Conservation (phyloP, 2,797 vertebrate species). For the Acrossocheilus wenchowensis region DNA sequence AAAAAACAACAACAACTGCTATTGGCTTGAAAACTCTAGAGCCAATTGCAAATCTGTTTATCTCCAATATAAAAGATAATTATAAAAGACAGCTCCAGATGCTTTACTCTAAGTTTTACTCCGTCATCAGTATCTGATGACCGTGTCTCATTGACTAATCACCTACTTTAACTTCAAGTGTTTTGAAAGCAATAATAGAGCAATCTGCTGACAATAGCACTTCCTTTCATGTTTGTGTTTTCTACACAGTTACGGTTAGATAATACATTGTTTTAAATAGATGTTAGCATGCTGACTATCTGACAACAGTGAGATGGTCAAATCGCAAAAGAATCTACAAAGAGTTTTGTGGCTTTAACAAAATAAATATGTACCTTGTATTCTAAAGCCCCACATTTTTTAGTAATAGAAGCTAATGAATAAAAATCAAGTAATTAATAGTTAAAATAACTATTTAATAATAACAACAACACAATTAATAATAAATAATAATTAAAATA, state of each 20-base stretch:
- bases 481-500: background rate
- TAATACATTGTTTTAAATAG: background rate
- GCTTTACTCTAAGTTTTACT: background rate
- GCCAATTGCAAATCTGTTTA: background rate
- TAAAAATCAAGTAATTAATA: background rate
- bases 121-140: background rate
- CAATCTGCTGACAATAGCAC: background rate
- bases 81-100: background rate
- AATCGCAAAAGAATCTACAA: background rate
- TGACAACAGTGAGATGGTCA: background rate
- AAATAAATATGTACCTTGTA: background rate
- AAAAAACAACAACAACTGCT: background rate
- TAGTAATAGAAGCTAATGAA: background rate
- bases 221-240: background rate
- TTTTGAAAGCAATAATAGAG: slow-evolving; percentile 6
- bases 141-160: background rate
- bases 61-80: background rate
- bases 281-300: background rate
- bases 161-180: slow-evolving; percentile 7
- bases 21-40: background rate
- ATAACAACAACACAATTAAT: background rate
- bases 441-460: background rate
- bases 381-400: background rate
- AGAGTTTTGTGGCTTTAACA: background rate
- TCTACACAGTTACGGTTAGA: background rate